Conservation (phyloP, 2,888 invertebrate genomes). For the Ectobius pallidus region DNA sequence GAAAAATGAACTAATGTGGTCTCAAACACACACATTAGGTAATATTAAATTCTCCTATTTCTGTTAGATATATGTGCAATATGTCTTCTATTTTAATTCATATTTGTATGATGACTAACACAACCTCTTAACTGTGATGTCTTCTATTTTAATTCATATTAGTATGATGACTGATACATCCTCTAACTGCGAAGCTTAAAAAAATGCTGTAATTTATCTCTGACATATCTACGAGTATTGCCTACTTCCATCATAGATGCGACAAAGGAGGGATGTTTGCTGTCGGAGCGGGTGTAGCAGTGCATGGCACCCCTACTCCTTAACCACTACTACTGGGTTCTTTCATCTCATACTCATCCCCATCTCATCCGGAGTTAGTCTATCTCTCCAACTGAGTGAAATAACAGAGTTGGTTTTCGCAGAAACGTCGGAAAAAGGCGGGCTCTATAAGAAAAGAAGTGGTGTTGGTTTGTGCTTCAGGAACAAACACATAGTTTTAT, state of each 20-base stretch:
- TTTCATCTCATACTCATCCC: neutral
- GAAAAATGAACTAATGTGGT: too few species aligned
- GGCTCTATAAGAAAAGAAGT: neutral
- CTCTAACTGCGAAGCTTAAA: too few species aligned
- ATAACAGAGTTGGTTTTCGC: neutral
- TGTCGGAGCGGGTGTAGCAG: neutral
- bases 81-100: too few species aligned
- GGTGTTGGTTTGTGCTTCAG: neutral
- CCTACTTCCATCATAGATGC: neutral
- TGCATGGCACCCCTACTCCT: neutral
- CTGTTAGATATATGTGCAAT: too few species aligned
- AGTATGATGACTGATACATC: too few species aligned
- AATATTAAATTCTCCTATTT: too few species aligned
- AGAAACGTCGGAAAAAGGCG: neutral
- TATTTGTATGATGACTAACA: too few species aligned
- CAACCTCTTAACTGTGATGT: too few species aligned
- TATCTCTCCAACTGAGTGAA: neutral
- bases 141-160: too few species aligned
- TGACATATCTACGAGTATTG: too few species aligned
- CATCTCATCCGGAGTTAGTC: conserved; percentile 15
- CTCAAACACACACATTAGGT: too few species aligned
- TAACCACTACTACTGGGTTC: neutral
- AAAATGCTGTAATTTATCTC: too few species aligned
- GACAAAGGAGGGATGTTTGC: neutral
- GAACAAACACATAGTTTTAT: conserved; percentile 28